phyloP scores from a whole-genome alignment of 2,888 invertebrate species.

The Zaprionus lineosus region DNA sequence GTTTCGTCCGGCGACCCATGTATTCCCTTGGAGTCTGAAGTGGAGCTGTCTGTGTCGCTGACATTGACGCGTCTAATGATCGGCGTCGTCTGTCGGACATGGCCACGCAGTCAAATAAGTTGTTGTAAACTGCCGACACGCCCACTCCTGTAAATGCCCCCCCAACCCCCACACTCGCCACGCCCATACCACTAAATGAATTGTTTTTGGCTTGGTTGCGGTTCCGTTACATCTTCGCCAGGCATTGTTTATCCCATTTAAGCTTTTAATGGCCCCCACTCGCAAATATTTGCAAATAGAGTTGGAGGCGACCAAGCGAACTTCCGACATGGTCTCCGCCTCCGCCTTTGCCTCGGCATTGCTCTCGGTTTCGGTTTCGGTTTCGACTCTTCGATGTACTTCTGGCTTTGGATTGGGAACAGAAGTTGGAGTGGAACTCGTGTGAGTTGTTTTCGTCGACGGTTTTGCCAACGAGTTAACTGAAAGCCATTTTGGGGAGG shows the following conservation, averaged over 20 bases:
- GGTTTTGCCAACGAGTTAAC: constrained; percentile 24
- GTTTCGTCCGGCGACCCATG: constrained; percentile 34
- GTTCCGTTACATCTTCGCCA: constrained; percentile 40
- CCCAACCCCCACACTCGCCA: constrained; percentile 10
- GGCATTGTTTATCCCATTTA: constrained; percentile 62
- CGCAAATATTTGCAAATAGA: constrained; percentile 35
- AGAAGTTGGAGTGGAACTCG: too few species aligned
- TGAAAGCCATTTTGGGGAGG: constrained; percentile 7
- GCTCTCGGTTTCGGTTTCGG: constrained; percentile 10
- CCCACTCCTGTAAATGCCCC: background rate
- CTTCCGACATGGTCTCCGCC: constrained; percentile 44
- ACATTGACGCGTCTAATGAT: constrained; percentile 70
- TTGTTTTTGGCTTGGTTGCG: constrained; percentile 32
- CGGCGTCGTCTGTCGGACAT: constrained; percentile 28
- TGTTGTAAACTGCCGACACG: constrained; percentile 21
- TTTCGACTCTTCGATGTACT: background rate
- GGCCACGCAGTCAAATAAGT: constrained; percentile 26
- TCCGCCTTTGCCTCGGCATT: constrained; percentile 2
- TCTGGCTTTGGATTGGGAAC: background rate
- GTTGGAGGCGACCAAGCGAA: constrained; percentile 40
- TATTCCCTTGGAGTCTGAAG: constrained; percentile 25
- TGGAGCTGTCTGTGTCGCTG: constrained; percentile 41
- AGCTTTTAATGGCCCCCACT: constrained; percentile 56
- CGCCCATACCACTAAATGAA: constrained; percentile 8
- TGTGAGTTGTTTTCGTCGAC: constrained; percentile 12